Evolutionary conservation across 2,797 vertebrate genomes (phyloP).

Genomic region (Notoglanidium macrostoma): DNA sequence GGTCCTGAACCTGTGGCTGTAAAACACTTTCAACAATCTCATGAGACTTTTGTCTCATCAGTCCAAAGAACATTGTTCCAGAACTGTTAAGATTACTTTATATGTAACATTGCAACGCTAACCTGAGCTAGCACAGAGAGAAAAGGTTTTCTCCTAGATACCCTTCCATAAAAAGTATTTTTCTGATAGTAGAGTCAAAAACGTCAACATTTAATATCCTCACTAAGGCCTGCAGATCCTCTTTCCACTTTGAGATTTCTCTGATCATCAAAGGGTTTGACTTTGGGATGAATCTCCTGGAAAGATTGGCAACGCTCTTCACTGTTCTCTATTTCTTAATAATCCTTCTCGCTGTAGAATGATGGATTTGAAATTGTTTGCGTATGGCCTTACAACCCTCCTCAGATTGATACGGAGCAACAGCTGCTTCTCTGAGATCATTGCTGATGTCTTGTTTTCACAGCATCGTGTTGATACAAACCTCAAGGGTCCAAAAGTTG

Average conservation of each 20-base stretch:
- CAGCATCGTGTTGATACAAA: background rate
- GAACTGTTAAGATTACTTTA: background rate
- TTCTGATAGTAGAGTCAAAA: background rate
- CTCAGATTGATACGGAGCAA: slow-evolving; percentile 1
- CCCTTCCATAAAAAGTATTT: background rate
- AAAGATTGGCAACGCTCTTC: background rate
- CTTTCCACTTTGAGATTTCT: background rate
- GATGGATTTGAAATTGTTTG: slow-evolving; percentile 4
- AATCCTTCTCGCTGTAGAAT: slow-evolving; percentile 2
- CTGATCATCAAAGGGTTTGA: background rate
- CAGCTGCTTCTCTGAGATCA: background rate
- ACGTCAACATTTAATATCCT: background rate
- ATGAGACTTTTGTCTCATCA: background rate
- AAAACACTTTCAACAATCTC: no score
- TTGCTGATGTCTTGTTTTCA: background rate
- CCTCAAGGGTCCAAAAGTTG: background rate
- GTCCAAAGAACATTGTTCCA: background rate
- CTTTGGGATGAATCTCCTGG: background rate
- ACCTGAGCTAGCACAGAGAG: background rate
- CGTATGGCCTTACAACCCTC: background rate
- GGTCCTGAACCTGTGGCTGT: background rate
- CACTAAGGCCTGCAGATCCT: background rate
- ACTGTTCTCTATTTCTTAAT: background rate
- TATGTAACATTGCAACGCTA: background rate
- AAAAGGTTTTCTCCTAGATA: background rate